phyloP scores from a whole-genome alignment of 2,113 vertebrate species.

The Peromyscus leucopus region DNA sequence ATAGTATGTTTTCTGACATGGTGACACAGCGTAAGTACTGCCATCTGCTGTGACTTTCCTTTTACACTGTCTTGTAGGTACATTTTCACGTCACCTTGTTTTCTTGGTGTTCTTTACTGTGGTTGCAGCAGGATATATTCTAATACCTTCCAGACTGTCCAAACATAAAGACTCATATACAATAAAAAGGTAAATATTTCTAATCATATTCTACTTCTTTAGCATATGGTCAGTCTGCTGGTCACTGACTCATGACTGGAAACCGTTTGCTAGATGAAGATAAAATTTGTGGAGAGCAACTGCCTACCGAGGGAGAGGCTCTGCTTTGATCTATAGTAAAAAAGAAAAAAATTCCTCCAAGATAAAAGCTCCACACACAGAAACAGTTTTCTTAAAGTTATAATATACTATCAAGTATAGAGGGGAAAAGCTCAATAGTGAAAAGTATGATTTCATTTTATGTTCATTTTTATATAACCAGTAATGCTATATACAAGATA shows the following conservation, averaged over 20 bases:
- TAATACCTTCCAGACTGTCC: background rate
- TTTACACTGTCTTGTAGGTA: background rate
- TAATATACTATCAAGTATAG: background rate
- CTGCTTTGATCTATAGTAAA: background rate
- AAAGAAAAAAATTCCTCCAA: background rate
- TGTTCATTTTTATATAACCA: background rate
- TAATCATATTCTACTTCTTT: background rate
- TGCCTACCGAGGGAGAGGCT: background rate
- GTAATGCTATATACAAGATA: background rate
- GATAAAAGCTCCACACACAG: background rate
- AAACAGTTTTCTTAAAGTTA: conserved; percentile 30
- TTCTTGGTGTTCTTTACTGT: background rate
- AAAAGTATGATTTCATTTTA: background rate
- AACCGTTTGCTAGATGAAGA: background rate
- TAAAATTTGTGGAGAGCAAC: background rate
- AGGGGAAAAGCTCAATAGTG: background rate
- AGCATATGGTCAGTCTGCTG: background rate
- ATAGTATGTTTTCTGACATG: background rate
- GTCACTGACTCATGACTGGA: background rate
- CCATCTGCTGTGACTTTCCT: background rate
- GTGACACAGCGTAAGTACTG: background rate
- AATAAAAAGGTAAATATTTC: background rate
- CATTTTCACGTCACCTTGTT: background rate
- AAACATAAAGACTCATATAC: background rate
- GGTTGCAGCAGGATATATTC: background rate